Evolutionary conservation across 2,888 invertebrate species (phyloP), one percentile per base, ranked within the genome.

Genomic region (Branchipolynoe longqiensis): DNA sequence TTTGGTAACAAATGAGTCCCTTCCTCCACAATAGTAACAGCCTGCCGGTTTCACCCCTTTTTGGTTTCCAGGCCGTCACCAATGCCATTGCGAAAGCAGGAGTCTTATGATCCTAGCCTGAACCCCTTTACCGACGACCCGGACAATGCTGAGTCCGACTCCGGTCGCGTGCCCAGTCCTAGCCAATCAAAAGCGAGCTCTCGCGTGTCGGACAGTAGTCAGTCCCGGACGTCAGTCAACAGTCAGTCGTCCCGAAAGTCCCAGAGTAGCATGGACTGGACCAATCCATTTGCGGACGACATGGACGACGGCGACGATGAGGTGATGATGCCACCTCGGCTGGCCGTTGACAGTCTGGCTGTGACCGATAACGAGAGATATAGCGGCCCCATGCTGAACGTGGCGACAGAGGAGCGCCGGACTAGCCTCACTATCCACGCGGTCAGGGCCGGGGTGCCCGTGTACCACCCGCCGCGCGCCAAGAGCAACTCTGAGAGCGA

Each of bases 81-180:
- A 48, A 78, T 48, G 48, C 78, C 78, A 25, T 25, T 78, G 78
- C 78, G 48, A 40, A 85, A 78, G 38, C 83, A 86, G 38, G 59
- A 59, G 59, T 85, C 83, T n/a, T 86, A 85, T 83, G 87, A 87
- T 58, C 62, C 59, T 41, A 87, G 85, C 38, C 88, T 92, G 85
- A 94, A 94, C 90, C 94, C 94, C 40, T 94, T 94, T 88, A 93
- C 64, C 41, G 91, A 91, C 74, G 89, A 89, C 25, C 88, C 87
- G 58, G 90, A 90, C 8, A 88, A 86, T 18, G 88, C 87, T 62
- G 88, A 86, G 18, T 48, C 22, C 28, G 48, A 78, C 28, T n/a
- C 48, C 48, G 48, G n/a, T 41, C 41, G 48, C 6, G 31, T 78
- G 54, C 82, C 82, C 56, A 84, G 88, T 58, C 82, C 58, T n/a